Base-by-base conservation (phyloP, 2,797 vertebrate genomes). In the Oceanodroma leucorhoa region DNA sequence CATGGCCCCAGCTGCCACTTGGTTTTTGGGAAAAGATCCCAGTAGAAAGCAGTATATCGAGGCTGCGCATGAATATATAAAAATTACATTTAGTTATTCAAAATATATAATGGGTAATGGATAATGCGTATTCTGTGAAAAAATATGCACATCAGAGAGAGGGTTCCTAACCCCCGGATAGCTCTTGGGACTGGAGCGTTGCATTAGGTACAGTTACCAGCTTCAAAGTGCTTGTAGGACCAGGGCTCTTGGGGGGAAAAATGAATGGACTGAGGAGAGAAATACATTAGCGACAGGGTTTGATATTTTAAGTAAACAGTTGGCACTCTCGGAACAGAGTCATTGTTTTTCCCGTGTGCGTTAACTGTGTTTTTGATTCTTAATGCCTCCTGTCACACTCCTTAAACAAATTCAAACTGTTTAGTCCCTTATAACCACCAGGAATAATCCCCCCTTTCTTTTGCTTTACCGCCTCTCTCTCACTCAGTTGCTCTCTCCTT, bases 1-100 rank as follows among this genome's bases (percentile, higher is more conserved):
- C 0, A 1, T 57, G 46, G 14, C n/a, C 0, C 0, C 20, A 43
- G 32, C 50, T 91, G 26, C 23, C 19, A 8, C 22, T 69, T 0
- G 1, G 5, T 51, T 90, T 50, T 58, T 29, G 22, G 53, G 43
- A 67, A 75, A 58, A 78, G 21, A 48, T 83, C 54, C 19, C 53
- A 13, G 55, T 12, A 78, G 45, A 83, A 86, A 76, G 26, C 16
- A n/a, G 3, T 34, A 8, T 71, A 20, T 58, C 1, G 4, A 30
- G 27, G 6, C 41, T 64, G 18, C 1, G 3, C 40, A 21, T 0
- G 1, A 58, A 50, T 50, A 23, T 26, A 75, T 38, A 5, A 69
- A 67, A 72, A 91, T 48, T 61, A 8, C 6, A 26, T 78, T 54
- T 61, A 53, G 13, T 69, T 73, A 61, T 62, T 83, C 10, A 55